Base-by-base conservation (phyloP, 1,140 invertebrate species). In the Drosophila obscura region DNA sequence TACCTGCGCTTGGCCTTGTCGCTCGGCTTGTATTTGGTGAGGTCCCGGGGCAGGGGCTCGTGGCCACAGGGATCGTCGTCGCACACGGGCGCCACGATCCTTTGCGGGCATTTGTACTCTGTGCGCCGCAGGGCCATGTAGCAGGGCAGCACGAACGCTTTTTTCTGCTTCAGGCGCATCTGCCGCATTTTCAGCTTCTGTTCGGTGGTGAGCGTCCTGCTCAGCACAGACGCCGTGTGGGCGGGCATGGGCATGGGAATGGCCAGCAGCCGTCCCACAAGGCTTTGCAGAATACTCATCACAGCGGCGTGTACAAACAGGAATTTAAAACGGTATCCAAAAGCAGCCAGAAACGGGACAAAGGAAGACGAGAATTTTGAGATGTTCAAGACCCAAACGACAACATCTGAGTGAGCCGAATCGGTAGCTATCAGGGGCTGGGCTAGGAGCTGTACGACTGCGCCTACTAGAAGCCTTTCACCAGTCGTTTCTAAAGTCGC, bases 1-100 rank as follows among this genome's bases (percentile, higher is more conserved):
- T 74, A 74, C 24, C 50, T 57, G 2, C 59, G 51, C 0, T 1
- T 6, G 28, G 1, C 13, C 53, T 74, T 74, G 22, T 74, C 69
- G 22, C 60, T 73, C 3, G 72, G 72, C 8, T 16, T 53, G 22
- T 74, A 74, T 9, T 73, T 16, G 2, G 44, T 13, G 11, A 74
- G n/a, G 19, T 74, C 72, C 41, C 26, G 5, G 0, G 72, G 72
- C 24, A 65, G 8, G 0, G 28, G 28, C 0, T 35, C 16, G 0
- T 2, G 6, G 13, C 11, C 51, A 9, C 72, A 74, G 9, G 59
- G 69, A 26, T 73, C 68, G 0, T 48, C 57, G 0, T 48, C 0
- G 41, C 72, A 74, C 9, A 71, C 52, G 19, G 2, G 0, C 3
- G 1, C 15, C 15, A 4, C 8, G 8, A n/a, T 16, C 1, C 11